Evolutionary conservation across 2,113 vertebrate genomes (phyloP).

Genomic region (Microcebus lehilahytsara): DNA sequence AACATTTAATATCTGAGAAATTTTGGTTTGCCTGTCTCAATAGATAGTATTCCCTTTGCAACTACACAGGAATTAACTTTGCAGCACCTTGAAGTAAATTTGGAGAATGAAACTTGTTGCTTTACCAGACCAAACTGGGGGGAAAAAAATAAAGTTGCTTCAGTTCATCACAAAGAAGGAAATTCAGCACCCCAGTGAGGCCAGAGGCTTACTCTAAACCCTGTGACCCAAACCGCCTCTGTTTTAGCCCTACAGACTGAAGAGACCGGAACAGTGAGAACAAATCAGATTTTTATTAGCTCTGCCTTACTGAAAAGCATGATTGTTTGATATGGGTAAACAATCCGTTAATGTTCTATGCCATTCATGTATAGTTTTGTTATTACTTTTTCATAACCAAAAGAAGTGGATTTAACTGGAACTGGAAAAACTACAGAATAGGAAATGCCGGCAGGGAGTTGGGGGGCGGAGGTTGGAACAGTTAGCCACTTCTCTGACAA

Average conservation of each 20-base stretch:
- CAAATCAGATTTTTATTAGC: neutral
- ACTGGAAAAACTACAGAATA: neutral
- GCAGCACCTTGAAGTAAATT: conserved; percentile 23
- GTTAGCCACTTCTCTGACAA: conserved; percentile 10
- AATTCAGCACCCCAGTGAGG: neutral
- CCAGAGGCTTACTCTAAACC: neutral
- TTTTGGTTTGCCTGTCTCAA: neutral
- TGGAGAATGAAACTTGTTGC: conserved; percentile 3
- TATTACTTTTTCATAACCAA: conserved; percentile 32
- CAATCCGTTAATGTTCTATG: conserved; percentile 29
- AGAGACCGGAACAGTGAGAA: neutral
- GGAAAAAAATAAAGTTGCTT: neutral
- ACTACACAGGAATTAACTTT: neutral
- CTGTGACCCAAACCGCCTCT: neutral
- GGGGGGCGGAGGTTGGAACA: neutral
- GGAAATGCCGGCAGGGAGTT: neutral
- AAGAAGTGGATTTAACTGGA: conserved; percentile 41
- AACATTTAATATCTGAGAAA: conserved; percentile 9
- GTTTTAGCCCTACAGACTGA: neutral
- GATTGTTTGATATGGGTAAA: neutral
- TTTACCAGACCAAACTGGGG: conserved; percentile 45
- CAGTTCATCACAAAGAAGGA: conserved; percentile 8
- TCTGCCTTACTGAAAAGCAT: conserved; percentile 37
- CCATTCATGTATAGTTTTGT: conserved; percentile 25
- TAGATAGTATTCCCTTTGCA: neutral